These are phyloP conservation scores for Nomada flava DNA, from an alignment of 2,888 invertebrate genomes.

Conservation along the genomic window DNA sequence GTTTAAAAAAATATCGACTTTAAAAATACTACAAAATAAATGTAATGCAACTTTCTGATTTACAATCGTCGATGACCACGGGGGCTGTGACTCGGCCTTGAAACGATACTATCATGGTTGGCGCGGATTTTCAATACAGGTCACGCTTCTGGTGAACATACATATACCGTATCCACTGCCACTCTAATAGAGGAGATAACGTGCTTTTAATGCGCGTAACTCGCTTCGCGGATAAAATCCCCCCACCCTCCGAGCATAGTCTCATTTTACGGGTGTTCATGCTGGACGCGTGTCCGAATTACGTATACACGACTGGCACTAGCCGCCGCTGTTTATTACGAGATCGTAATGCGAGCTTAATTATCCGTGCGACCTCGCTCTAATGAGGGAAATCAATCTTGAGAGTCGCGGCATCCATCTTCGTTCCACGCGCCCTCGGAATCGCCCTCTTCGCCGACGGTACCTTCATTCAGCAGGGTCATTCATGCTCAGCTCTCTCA, in stretches of 20 bases:
- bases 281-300: conserved; percentile 49
- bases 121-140: conserved; percentile 42
- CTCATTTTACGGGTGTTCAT: conserved; percentile 56
- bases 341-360: conserved; percentile 74
- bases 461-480: conserved; percentile 52
- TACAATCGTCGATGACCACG: conserved; percentile 33
- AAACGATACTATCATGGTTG: conserved; percentile 24
- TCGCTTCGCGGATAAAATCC: conserved; percentile 29
- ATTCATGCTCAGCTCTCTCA: conserved; percentile 41
- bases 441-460: conserved; percentile 44
- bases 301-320: conserved; percentile 3
- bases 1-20: too few relatives aligned
- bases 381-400: conserved; percentile 76
- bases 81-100: conserved; percentile 40
- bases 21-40: too few relatives aligned
- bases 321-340: conserved; percentile 62
- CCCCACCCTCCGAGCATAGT: neutral
- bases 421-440: conserved; percentile 51
- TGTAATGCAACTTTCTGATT: conserved; percentile 18
- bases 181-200: conserved; percentile 51
- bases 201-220: conserved; percentile 62
- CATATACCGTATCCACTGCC: neutral
- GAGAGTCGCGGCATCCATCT: conserved; percentile 68
- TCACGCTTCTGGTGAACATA: neutral
- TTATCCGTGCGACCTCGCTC: conserved; percentile 62